phyloP scores from a whole-genome alignment of 2,797 vertebrate genomes.

The Fundulus diaphanus region DNA sequence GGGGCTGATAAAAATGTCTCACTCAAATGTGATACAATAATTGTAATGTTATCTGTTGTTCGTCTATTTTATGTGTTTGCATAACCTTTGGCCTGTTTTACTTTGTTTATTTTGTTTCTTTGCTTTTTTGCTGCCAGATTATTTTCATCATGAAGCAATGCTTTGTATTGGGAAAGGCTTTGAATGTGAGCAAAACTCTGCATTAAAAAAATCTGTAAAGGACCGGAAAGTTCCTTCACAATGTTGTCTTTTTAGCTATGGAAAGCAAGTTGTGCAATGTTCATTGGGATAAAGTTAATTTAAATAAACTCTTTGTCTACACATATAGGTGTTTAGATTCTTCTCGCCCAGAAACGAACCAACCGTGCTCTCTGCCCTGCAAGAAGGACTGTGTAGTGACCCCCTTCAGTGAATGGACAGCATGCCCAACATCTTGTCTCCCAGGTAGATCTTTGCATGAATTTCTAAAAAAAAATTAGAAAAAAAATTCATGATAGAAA shows the following conservation, averaged over 20 bases:
- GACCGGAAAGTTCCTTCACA: slow-evolving; percentile 55
- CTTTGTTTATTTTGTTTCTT: no score
- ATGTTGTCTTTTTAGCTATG: slow-evolving; percentile 37
- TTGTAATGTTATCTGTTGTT: not conserved
- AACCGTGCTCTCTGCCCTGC: slow-evolving; percentile 87
- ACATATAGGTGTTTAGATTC: slow-evolving; percentile 88
- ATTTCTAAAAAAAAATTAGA: not conserved
- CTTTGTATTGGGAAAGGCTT: no score
- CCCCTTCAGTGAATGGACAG: slow-evolving; percentile 94
- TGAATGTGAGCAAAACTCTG: no score
- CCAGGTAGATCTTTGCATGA: slow-evolving; percentile 79
- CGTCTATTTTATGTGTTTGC: not conserved
- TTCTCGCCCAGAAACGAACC: slow-evolving; percentile 81
- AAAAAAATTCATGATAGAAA: not conserved
- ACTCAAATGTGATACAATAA: not conserved
- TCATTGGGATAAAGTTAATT: slow-evolving; percentile 39
- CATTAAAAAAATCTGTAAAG: slow-evolving; percentile 61
- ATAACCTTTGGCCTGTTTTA: not conserved
- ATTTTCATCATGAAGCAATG: not conserved
- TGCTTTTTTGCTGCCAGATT: not conserved
- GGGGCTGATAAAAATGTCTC: not conserved
- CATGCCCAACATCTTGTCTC: slow-evolving; percentile 86
- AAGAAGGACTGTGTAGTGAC: slow-evolving; percentile 92
- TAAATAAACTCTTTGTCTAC: slow-evolving; percentile 47
- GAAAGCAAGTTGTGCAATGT: slow-evolving; percentile 52